These are phyloP conservation scores for Polyommatus iphigenia DNA, from an alignment of 2,888 invertebrate genomes.

Conservation along the genomic window DNA sequence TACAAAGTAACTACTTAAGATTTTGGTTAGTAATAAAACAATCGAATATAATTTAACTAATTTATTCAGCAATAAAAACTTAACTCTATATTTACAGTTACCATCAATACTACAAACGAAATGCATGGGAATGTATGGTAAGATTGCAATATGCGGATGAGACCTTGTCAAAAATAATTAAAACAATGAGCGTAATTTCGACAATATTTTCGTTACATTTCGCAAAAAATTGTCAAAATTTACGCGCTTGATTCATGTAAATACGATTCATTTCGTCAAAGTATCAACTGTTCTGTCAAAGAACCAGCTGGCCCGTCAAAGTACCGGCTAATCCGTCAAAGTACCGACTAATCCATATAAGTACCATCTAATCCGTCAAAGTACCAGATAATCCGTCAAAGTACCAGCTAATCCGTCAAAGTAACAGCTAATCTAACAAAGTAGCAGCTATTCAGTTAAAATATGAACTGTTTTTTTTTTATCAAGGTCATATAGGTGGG, in stretches of 20 bases:
- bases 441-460: background rate
- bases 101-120: slow-evolving; percentile 50
- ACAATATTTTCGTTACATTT: background rate
- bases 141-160: background rate
- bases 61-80: slow-evolving; percentile 34
- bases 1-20: no score
- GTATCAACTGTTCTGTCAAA: background rate
- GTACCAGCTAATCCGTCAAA: no score
- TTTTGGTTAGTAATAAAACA: slow-evolving; percentile 1
- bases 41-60: background rate
- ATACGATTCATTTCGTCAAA: background rate
- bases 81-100: slow-evolving; percentile 46
- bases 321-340: no score
- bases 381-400: background rate
- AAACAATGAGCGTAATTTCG: background rate
- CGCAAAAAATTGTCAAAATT: background rate
- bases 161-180: slow-evolving; percentile 13
- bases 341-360: background rate
- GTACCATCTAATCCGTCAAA: background rate
- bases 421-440: background rate
- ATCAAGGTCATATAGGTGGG: slow-evolving; percentile 53
- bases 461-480: background rate
- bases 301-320: background rate
- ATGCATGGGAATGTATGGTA: slow-evolving; percentile 65
- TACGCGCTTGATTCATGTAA: background rate